Evolutionary conservation across 2,113 vertebrate species (phyloP).

Genomic region (Jacana jacana): DNA sequence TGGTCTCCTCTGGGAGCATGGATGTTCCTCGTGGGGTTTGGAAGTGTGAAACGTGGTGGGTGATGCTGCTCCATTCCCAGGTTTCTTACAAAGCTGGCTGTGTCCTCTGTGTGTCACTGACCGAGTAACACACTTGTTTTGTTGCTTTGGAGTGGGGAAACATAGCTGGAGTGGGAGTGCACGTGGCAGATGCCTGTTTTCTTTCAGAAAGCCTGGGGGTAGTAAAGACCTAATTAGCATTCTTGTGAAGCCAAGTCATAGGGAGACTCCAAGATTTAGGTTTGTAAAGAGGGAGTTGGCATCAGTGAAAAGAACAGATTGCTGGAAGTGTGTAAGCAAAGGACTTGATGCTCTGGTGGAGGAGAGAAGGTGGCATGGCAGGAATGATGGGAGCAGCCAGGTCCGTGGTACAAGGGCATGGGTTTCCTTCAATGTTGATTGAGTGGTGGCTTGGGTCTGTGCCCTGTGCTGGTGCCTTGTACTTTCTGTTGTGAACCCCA

Average conservation of each 20-base stretch:
- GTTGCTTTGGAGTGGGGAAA: conserved; percentile 34
- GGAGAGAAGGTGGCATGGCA: not conserved
- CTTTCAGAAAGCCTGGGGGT: conserved; percentile 47
- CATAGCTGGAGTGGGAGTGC: conserved; percentile 20
- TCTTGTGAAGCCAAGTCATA: conserved; percentile 28
- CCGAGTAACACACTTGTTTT: conserved; percentile 52
- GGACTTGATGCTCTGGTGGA: conserved; percentile 2
- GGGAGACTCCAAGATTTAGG: conserved; percentile 18
- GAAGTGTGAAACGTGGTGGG: not conserved
- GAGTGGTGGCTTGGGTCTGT: not conserved
- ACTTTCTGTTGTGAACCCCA: accelerated
- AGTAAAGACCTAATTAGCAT: conserved; percentile 55
- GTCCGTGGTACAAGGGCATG: not conserved
- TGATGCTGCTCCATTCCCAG: not conserved
- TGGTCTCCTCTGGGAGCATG: not conserved
- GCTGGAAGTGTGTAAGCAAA: conserved; percentile 8
- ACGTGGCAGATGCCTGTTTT: conserved; percentile 50
- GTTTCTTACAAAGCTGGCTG: not conserved
- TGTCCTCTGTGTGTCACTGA: conserved; percentile 14
- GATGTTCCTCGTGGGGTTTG: not conserved
- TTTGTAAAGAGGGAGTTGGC: not conserved
- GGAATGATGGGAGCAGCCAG: not conserved
- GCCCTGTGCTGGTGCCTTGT: not conserved
- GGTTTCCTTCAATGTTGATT: accelerated
- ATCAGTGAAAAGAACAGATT: conserved; percentile 26